Evolutionary conservation across 1,140 invertebrate species (phyloP), one percentile per base, ranked within the genome.

Genomic region (Rhyacophila brunnea): DNA sequence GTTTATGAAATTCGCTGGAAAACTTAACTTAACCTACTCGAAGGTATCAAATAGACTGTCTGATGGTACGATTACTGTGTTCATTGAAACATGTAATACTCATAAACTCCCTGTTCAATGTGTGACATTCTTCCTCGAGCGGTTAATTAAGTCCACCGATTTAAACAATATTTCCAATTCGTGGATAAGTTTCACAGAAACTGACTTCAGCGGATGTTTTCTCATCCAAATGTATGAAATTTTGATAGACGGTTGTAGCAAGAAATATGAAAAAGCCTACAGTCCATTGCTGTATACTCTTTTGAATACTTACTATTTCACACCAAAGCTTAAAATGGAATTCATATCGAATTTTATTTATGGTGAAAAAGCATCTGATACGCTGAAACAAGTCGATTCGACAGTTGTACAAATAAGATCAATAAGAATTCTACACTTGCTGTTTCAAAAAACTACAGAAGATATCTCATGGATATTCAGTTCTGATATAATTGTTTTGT

Each of bases 291-390:
- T 79, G 5, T 67, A 74, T 52, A 67, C 68, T 54, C 63, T 80
- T 7, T 59, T 83, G 0, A 66, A 74, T 43, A 68, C 70, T 18
- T 65, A 75, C n/a, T 78, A 76, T 52, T 71, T 69, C 2, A 68
- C 67, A 32, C 13, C 72, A 1, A 72, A 73, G 60, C 69, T 79
- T 10, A 81, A 78, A 64, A 70, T 81, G 13, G 72, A 81, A 2
- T 80, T 82, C 18, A 64, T 83, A 1, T 71, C 73, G 6, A 81
- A 81, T 64, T 76, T 82, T 58, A 66, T 71, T 65, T 52, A 42
- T n/a, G 28, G 48, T 18, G 58, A 28, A 28, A 28, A 9, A 28
- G 9, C 23, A 28, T 28, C 9, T 5, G 9, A 28, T 9, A 28
- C 23, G 9, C 3, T 9, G 4, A 3, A 28, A 28, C 23, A 9